Conservation (phyloP, 1,140 invertebrate genomes). For the Arion vulgaris region DNA sequence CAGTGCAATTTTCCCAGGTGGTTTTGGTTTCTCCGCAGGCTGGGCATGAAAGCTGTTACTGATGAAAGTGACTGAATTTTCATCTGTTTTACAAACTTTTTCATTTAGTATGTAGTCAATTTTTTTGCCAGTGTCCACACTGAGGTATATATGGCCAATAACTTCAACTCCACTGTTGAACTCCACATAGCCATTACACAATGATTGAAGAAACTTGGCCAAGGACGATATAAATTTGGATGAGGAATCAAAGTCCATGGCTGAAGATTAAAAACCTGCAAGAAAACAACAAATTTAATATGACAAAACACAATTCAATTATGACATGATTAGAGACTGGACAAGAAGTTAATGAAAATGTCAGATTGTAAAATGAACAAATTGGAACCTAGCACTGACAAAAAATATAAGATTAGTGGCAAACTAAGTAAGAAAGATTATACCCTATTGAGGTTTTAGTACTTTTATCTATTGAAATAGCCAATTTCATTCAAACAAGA, state of each 20-base stretch:
- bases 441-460: too few relatives aligned
- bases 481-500: too few relatives aligned
- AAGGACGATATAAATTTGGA: slow-evolving; percentile 46
- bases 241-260: slow-evolving; percentile 45
- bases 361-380: too few relatives aligned
- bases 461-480: too few relatives aligned
- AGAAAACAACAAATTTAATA: neutral
- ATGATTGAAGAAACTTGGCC: slow-evolving; percentile 43
- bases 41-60: slow-evolving; percentile 50
- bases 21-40: slow-evolving; percentile 34
- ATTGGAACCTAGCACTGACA: neutral
- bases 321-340: neutral
- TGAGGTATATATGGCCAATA: slow-evolving; percentile 48
- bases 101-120: slow-evolving; percentile 48
- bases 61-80: slow-evolving; percentile 44
- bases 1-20: slow-evolving; percentile 7
- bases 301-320: neutral
- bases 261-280: neutral
- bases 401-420: neutral
- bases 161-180: slow-evolving; percentile 46
- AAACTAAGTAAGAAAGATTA: too few relatives aligned
- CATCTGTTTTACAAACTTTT: slow-evolving; percentile 49
- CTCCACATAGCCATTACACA: slow-evolving; percentile 48
- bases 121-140: slow-evolving; percentile 46
- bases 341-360: neutral